Base-by-base conservation (phyloP, 2,888 invertebrate species). In the Eurytoma adleriae region DNA sequence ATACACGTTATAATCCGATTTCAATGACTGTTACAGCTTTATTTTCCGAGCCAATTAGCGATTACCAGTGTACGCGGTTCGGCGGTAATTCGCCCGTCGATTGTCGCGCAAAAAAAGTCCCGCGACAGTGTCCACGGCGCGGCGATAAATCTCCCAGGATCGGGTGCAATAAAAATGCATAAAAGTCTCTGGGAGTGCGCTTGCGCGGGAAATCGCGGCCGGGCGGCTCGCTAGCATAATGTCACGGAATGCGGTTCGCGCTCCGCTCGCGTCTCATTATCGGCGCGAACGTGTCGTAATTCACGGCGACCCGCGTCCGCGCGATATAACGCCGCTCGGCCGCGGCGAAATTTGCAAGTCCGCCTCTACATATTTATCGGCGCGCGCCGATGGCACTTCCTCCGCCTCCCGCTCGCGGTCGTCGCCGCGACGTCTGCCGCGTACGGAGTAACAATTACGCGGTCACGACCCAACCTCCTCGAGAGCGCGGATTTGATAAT, bases 261-360 rank as follows among this genome's bases (percentile, higher is more conserved):
- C 54, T 77, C 50, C n/a, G 14, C 40, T 50, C 16, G 14, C 66
- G 61, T 66, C 74, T 79, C 73, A 79, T 79, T 79, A 79, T 79
- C 74, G 79, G 64, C 56, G 16, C 7, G 50, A 50, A n/a, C 54
- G 13, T 71, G 66, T 71, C 78, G 70, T 71, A 78, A 78, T 50
- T 72, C 66, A 66, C 71, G 66, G 24, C 16, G 56, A 16, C 5
- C 5, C 18, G 18, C 56, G 18, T 18, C 18, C 56, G 16, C 56
- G 16, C 54, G 61, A 40, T 40, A 40, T 40, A 40, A 40, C 1
- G 40, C 40, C 1, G 40, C 40, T 40, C 10, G 40, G 10, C 40
- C 54, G 48, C 61, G 20, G 24, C 10, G 27, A 67, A 75, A 75
- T 75, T 67, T 48, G 67, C 74, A 57, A 74, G 66, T 74, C 54